Evolutionary conservation across 2,888 invertebrate genomes (phyloP).

Genomic region (Ormyrus thymus): DNA sequence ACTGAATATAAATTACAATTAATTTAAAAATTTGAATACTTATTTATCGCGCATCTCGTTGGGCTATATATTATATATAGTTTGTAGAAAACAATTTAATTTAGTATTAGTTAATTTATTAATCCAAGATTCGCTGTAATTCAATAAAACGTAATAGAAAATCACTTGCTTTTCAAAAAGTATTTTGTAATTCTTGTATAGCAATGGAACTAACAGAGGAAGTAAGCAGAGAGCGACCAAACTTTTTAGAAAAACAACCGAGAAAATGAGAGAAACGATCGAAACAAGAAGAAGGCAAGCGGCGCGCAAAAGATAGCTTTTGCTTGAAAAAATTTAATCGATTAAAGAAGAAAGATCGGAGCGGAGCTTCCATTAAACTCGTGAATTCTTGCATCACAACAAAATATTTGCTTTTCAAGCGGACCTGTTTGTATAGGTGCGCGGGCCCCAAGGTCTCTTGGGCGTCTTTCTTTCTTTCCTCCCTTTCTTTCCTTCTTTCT

Average conservation of each 20-base stretch:
- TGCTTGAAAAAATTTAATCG: constrained; percentile 22
- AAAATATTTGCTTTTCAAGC: constrained; percentile 71
- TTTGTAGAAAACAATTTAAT: too few species aligned
- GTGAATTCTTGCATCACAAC: constrained; percentile 72
- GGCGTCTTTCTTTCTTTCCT: constrained; percentile 64
- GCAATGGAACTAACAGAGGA: too few species aligned
- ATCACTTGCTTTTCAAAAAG: too few species aligned
- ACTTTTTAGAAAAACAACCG: not conserved
- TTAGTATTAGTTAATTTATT: too few species aligned
- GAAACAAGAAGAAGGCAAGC: not conserved
- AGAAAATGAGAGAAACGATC: not conserved
- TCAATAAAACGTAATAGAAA: too few species aligned
- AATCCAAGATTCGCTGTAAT: too few species aligned
- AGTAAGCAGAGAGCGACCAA: too few species aligned
- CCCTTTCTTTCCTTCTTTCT: constrained; percentile 62
- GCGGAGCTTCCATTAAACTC: constrained; percentile 47
- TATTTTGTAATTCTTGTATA: too few species aligned
- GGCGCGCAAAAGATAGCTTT: not conserved
- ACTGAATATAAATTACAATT: too few species aligned
- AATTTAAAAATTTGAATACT: too few species aligned
- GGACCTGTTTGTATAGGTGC: constrained; percentile 72
- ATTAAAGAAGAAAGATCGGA: constrained; percentile 26
- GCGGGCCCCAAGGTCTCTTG: constrained; percentile 66
- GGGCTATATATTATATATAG: too few species aligned
- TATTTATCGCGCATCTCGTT: too few species aligned